Conservation (phyloP, 2,797 vertebrate genomes). For the Acrossocheilus fasciatus region DNA sequence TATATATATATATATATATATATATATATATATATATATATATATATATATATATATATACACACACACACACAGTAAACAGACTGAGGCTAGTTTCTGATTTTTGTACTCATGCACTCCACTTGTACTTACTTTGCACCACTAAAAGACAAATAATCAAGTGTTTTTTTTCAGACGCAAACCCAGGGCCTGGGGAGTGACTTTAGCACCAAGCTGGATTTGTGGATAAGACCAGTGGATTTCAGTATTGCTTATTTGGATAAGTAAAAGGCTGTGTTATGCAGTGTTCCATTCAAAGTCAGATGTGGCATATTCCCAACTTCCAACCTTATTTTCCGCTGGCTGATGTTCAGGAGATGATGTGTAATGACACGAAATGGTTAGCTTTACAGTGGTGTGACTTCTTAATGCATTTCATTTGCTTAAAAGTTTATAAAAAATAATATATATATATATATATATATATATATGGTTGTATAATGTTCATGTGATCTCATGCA, state of each 20-base stretch:
- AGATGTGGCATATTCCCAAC: neutral
- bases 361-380: neutral
- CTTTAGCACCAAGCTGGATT: constrained; percentile 28
- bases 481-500: neutral
- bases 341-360: neutral
- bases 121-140: neutral
- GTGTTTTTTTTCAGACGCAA: constrained; percentile 13
- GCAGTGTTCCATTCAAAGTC: neutral
- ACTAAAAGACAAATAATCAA: constrained; percentile 30
- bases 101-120: neutral
- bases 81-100: neutral
- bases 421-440: neutral
- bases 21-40: no score
- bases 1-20: no score
- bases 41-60: no score
- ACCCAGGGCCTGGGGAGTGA: constrained; percentile 19
- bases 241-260: constrained; percentile 25
- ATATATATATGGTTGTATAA: neutral
- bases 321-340: neutral
- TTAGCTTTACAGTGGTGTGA: neutral
- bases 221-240: constrained; percentile 35
- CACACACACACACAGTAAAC: no score
- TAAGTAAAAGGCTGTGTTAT: neutral
- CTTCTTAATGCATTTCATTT: neutral
- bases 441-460: neutral